A percentile compares a stretch with the other conserved stretches of the same genome.
Conservation (phyloP, 2,888 invertebrate genomes). For the Drepanosiphum platanoidis region DNA sequence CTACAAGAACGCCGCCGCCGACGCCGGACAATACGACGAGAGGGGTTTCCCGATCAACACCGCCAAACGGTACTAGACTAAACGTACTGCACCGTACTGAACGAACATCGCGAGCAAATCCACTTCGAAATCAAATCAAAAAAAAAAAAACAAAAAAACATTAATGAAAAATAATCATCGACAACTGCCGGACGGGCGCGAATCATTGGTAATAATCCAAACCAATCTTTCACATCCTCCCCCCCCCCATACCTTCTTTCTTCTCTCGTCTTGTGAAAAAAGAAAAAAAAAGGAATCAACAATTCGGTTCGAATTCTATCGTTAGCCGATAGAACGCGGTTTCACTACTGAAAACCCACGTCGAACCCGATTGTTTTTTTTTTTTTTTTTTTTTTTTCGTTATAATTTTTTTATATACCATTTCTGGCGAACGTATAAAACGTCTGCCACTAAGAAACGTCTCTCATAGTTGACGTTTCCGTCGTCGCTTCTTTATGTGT, state of each 20-base stretch:
- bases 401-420: background rate
- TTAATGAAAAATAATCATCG: background rate
- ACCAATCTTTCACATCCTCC: background rate
- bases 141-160: conserved; percentile 1
- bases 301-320: conserved; percentile 9
- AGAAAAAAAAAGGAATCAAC: conserved; percentile 22
- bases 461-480: conserved; percentile 36
- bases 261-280: background rate
- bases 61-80: conserved; percentile 54
- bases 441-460: background rate
- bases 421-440: conserved; percentile 2
- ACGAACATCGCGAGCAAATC: background rate
- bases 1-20: conserved; percentile 67
- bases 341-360: background rate
- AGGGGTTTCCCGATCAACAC: conserved; percentile 65
- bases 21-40: conserved; percentile 68
- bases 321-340: background rate
- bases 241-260: background rate
- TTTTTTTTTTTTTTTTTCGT: conserved; percentile 31
- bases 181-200: conserved; percentile 1
- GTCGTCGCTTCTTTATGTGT: conserved; percentile 22
- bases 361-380: conserved; percentile 31
- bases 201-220: background rate
- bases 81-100: too few relatives aligned
- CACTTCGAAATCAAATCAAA: background rate